A percentile compares a stretch with the other conserved stretches of the same genome.
Conservation (phyloP, 1,140 invertebrate genomes). For the Drosophila funebris region DNA sequence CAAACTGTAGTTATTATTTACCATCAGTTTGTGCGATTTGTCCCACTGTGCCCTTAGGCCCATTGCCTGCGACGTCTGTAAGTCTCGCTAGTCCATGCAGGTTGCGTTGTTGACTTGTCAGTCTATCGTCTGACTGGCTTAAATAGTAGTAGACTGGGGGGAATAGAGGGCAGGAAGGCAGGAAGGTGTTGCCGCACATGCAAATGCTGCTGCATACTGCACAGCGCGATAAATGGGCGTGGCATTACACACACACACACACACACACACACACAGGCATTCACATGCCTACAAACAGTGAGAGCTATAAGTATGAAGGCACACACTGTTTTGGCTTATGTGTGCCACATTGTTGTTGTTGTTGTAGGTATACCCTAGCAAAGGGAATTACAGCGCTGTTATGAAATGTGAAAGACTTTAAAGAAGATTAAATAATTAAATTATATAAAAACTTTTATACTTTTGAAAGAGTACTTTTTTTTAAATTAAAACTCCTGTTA, state of each 20-base stretch:
- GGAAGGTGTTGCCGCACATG: constrained; percentile 31
- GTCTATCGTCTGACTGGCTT: constrained; percentile 45
- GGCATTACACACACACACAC: constrained; percentile 3
- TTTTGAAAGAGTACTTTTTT: no score
- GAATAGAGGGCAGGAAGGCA: neutral
- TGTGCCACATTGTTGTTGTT: no score
- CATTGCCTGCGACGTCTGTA: constrained; percentile 11
- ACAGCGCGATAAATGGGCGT: constrained; percentile 45
- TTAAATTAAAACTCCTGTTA: no score
- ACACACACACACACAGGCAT: neutral
- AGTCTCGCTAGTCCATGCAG: constrained; percentile 48
- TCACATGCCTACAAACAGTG: neutral
- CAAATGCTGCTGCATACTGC: constrained; percentile 51
- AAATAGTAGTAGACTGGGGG: neutral
- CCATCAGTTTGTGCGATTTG: neutral
- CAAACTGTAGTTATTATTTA: neutral
- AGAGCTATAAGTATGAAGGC: no score
- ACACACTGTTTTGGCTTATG: no score
- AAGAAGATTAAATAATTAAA: no score
- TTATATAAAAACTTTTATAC: no score
- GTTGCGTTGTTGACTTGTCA: constrained; percentile 68
- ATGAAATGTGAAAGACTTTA: no score
- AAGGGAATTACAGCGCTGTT: no score
- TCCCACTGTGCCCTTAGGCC: constrained; percentile 16
- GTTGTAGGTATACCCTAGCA: no score